These are phyloP conservation scores for Strigamia transsilvanica DNA, from an alignment of 2,888 invertebrate genomes.

Conservation along the genomic window DNA sequence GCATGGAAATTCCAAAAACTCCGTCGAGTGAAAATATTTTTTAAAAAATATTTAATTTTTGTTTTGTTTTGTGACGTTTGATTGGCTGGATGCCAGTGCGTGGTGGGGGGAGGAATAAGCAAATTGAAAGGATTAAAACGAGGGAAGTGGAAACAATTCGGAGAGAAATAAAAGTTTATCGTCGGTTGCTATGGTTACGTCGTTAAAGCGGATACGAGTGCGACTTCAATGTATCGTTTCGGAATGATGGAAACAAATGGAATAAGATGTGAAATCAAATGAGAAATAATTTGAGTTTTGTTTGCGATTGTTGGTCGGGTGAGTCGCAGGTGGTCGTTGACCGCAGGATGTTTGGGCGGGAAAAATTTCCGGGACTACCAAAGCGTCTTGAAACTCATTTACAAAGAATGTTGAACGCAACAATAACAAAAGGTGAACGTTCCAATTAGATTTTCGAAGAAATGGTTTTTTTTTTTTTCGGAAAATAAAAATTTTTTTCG, in stretches of 20 bases:
- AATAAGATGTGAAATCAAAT: too few species aligned
- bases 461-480: too few species aligned
- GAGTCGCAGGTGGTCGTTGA: conserved; percentile 5
- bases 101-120: not conserved
- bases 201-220: not conserved
- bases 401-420: not conserved
- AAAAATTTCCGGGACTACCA: not conserved
- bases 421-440: not conserved
- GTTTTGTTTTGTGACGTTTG: too few species aligned
- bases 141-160: not conserved
- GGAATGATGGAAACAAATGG: not conserved
- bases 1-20: too few species aligned
- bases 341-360: conserved; percentile 20
- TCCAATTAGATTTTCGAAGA: too few species aligned
- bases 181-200: not conserved
- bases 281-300: not conserved
- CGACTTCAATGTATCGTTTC: not conserved
- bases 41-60: too few species aligned
- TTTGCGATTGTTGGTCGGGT: not conserved
- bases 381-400: not conserved
- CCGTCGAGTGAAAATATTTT: too few species aligned
- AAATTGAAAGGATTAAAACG: not conserved
- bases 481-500: too few species aligned
- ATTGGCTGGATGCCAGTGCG: too few species aligned
- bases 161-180: conserved; percentile 13